Evolutionary conservation across 2,888 invertebrate species (phyloP).

Genomic region (Diadromus collaris): DNA sequence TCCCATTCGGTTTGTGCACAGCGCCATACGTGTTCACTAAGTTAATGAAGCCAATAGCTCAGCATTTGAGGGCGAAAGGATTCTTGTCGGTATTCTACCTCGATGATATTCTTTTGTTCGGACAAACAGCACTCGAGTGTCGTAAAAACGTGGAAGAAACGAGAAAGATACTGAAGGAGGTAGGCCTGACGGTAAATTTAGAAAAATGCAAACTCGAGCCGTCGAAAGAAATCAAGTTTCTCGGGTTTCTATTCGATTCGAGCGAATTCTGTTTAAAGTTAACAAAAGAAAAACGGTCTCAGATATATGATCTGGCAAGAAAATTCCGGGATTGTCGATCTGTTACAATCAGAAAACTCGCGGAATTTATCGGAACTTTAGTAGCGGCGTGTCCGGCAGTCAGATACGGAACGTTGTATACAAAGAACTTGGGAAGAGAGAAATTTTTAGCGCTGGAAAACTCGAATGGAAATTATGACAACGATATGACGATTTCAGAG

Average conservation of each 20-base stretch:
- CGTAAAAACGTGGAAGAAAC: constrained; percentile 6
- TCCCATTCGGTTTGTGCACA: constrained; percentile 25
- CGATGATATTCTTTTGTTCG: background rate
- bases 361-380: constrained; percentile 23
- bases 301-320: constrained; percentile 22
- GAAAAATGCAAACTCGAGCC: constrained; percentile 13
- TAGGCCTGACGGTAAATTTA: too few species aligned
- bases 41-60: constrained; percentile 11
- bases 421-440: constrained; percentile 35
- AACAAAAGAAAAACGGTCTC: constrained; percentile 3
- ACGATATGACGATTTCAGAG: constrained; percentile 33
- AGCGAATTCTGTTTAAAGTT: constrained; percentile 21
- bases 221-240: constrained; percentile 21
- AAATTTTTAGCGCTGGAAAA: constrained; percentile 19
- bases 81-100: constrained; percentile 35
- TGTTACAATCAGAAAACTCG: constrained; percentile 15
- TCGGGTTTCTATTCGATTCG: constrained; percentile 27
- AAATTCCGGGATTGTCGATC: background rate
- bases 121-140: background rate
- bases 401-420: constrained; percentile 23
- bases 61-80: constrained; percentile 13
- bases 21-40: constrained; percentile 20
- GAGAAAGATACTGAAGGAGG: background rate
- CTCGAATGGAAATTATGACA: constrained; percentile 44
- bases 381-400: constrained; percentile 30